phyloP scores from a whole-genome alignment of 2,888 invertebrate genomes.

The Ganaspis brasiliensis region DNA sequence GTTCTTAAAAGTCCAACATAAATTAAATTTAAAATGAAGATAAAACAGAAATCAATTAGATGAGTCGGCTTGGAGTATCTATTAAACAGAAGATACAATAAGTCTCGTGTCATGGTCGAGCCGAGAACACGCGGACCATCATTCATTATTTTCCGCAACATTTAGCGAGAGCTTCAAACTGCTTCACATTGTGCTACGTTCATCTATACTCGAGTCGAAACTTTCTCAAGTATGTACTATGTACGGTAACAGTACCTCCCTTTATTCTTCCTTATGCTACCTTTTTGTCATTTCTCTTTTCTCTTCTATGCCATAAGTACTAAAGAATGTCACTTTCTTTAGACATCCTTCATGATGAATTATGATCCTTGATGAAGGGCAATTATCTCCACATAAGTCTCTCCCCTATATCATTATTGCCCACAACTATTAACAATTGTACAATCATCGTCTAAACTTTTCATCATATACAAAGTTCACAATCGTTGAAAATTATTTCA shows the following conservation, averaged over 20 bases:
- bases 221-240: slow-evolving; percentile 78
- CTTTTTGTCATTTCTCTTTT: slow-evolving; percentile 48
- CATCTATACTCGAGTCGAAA: slow-evolving; percentile 70
- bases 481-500: no score
- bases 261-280: slow-evolving; percentile 42
- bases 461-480: no score
- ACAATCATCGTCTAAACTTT: not conserved
- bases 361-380: slow-evolving; percentile 71
- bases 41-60: slow-evolving; percentile 30
- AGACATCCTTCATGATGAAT: slow-evolving; percentile 70
- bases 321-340: slow-evolving; percentile 64
- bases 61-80: slow-evolving; percentile 41
- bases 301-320: slow-evolving; percentile 55
- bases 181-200: slow-evolving; percentile 76
- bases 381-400: slow-evolving; percentile 69
- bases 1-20: no score
- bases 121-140: slow-evolving; percentile 71
- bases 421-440: not conserved
- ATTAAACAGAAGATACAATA: slow-evolving; percentile 65
- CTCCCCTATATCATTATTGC: no score
- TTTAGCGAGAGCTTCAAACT: slow-evolving; percentile 79
- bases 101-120: slow-evolving; percentile 58
- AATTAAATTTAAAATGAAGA: not conserved
- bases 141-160: slow-evolving; percentile 80
- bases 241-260: slow-evolving; percentile 61